These are phyloP conservation scores for Heteromyza rotundicornis DNA, from an alignment of 2,888 invertebrate genomes.

Conservation along the genomic window DNA sequence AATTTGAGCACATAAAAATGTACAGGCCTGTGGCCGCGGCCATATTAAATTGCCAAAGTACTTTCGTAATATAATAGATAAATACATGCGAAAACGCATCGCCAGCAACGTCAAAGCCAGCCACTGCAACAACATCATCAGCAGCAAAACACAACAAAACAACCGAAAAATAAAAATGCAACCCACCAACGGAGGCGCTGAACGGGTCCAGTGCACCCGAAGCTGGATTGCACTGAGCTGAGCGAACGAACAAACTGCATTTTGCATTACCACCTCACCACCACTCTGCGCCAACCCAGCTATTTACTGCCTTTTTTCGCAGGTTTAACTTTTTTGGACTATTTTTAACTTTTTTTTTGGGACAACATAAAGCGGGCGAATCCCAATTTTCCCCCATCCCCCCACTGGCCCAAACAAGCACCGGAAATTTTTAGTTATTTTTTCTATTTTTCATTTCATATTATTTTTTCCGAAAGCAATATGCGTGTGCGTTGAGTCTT, in stretches of 20 bases:
- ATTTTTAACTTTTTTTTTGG: neutral
- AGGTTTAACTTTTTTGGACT: neutral
- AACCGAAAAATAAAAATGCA: conserved; percentile 4
- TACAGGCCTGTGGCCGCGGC: neutral
- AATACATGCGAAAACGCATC: conserved; percentile 32
- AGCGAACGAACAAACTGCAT: too few relatives aligned
- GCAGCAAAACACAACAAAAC: conserved; percentile 15
- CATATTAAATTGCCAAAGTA: conserved; percentile 10
- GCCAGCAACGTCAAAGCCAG: conserved; percentile 20
- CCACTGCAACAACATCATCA: conserved; percentile 22
- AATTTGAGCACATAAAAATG: conserved; percentile 1
- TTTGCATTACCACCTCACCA: too few relatives aligned
- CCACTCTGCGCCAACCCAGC: neutral
- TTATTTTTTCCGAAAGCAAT: neutral
- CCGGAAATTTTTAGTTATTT: neutral
- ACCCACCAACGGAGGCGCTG: neutral
- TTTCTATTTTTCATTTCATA: neutral
- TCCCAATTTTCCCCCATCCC: neutral
- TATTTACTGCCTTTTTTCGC: conserved; percentile 5
- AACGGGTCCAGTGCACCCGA: neutral
- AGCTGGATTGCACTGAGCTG: too few relatives aligned
- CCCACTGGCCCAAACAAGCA: neutral
- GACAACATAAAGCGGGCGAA: neutral
- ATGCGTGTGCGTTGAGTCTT: neutral
- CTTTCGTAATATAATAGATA: conserved; percentile 18